Percentiles rank a stretch among this genome's conserved stretches.
Conservation (phyloP, 1,140 invertebrate genomes). For the Aethina tumida region DNA sequence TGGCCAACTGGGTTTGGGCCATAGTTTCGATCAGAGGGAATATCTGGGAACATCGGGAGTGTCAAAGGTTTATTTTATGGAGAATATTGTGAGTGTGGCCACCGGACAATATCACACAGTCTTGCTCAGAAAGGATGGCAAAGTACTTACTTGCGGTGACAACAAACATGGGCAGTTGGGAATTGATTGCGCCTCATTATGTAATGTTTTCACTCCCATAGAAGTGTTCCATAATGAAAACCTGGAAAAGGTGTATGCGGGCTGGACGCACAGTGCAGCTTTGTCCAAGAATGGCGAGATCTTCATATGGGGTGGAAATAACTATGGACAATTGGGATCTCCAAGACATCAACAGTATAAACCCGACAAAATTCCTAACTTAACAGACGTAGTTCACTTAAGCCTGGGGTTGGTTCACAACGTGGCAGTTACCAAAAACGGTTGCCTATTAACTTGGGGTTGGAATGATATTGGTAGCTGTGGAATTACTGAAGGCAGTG, state of each 20-base stretch:
- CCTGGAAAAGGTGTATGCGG: constrained; percentile 45
- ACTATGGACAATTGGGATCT: constrained; percentile 61
- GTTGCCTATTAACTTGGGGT: constrained; percentile 66
- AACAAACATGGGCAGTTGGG: constrained; percentile 66
- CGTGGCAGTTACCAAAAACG: constrained; percentile 47
- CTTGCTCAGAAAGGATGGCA: constrained; percentile 44
- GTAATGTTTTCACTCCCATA: constrained; percentile 41
- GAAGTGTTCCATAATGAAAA: constrained; percentile 36
- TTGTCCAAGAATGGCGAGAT: constrained; percentile 49
- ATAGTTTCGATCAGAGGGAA: constrained; percentile 40
- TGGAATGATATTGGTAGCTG: constrained; percentile 89
- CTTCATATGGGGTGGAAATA: constrained; percentile 69
- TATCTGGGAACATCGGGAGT: constrained; percentile 36
- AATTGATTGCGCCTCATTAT: constrained; percentile 38
- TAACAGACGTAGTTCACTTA: constrained; percentile 42
- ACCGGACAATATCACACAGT: constrained; percentile 68
- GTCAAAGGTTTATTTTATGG: constrained; percentile 45
- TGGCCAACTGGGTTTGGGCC: constrained; percentile 52
- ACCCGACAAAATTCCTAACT: constrained; percentile 30
- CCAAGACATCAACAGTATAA: constrained; percentile 22
- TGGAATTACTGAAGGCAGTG: constrained; percentile 54
- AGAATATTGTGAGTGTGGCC: constrained; percentile 44
- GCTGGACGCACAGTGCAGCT: constrained; percentile 64
- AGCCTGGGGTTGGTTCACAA: constrained; percentile 72
- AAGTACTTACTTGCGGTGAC: constrained; percentile 58